Conservation (phyloP, 1,140 invertebrate genomes). For the Theocolax elegans region DNA sequence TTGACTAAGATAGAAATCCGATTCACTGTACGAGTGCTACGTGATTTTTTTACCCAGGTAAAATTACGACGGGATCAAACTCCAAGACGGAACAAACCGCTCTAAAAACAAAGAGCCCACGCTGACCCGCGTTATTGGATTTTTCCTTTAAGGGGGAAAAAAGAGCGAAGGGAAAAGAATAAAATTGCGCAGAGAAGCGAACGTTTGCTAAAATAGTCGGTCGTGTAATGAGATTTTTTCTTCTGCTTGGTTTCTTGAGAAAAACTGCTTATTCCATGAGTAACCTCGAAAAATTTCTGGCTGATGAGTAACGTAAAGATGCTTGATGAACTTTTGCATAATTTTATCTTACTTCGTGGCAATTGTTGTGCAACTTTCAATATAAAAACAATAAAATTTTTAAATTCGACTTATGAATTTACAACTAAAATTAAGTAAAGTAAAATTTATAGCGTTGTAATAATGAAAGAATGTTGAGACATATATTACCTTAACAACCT, state of each 20-base stretch:
- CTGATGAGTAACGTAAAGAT: too few relatives aligned
- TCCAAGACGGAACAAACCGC: neutral
- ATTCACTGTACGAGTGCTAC: neutral
- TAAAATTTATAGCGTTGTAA: too few relatives aligned
- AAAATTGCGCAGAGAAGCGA: neutral
- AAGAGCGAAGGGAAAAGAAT: neutral
- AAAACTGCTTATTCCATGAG: slow-evolving; percentile 7
- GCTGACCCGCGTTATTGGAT: slow-evolving; percentile 27
- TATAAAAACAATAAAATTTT: too few relatives aligned
- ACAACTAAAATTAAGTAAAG: too few relatives aligned
- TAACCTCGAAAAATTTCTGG: too few relatives aligned
- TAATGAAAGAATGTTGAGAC: too few relatives aligned
- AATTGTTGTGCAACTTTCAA: too few relatives aligned
- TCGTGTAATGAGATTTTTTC: slow-evolving; percentile 14
- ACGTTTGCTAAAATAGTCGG: neutral
- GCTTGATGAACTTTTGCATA: too few relatives aligned
- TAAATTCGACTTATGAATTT: too few relatives aligned
- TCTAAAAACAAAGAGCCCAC: slow-evolving; percentile 8
- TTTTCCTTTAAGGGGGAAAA: slow-evolving; percentile 9
- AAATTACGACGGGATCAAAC: neutral
- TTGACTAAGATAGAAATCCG: neutral
- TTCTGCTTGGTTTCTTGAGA: neutral
- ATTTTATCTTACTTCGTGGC: too few relatives aligned
- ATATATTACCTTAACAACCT: too few relatives aligned
- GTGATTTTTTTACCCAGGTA: neutral